Evolutionary conservation across 2,888 invertebrate species (phyloP), one percentile per base, ranked within the genome.

Genomic region (Tipula unca): DNA sequence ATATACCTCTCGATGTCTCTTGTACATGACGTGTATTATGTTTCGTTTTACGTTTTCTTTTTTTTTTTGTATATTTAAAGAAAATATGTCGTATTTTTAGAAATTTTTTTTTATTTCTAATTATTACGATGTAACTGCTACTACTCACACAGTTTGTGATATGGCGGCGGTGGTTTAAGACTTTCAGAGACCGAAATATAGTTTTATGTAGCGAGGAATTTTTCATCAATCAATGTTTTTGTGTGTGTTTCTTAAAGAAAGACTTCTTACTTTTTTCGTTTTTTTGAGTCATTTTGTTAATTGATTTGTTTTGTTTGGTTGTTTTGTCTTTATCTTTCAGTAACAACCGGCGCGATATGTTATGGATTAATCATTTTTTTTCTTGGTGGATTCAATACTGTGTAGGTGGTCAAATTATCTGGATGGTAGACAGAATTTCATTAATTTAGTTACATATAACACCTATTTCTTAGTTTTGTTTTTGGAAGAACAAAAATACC

Each of bases 61-160:
- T 48, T 48, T 48, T 48, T 17, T 48, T 48, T 48, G 13, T 42
- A 42, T 48, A 25, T 69, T 69, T 10, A 69, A 69, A 69, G 69
- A 69, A 69, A 69, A 69, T 69, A 69, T 69, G 69, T 69, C 69
- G 69, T 69, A 69, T 69, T 25, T 69, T 69, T 69, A 69, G 69
- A 69, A 69, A 69, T 69, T 69, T 25, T 69, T 69, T 48, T 48
- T 48, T 48, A 48, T 48, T 69, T 69, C 69, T 69, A 69, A 69
- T 69, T 69, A 69, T 25, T 69, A 69, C 69, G 69, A 69, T 69
- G 69, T 69, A 69, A 25, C 69, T 25, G 69, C 69, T 69, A 69
- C 69, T 69, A 69, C 69, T 69, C 69, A 25, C 69, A 69, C 25
- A 69, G 69, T 69, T 69, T 69, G 13, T 69, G 25, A 69, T 69